Conservation (phyloP, 53 echinoderm and acorn worm species). For the Crossaster papposus region DNA sequence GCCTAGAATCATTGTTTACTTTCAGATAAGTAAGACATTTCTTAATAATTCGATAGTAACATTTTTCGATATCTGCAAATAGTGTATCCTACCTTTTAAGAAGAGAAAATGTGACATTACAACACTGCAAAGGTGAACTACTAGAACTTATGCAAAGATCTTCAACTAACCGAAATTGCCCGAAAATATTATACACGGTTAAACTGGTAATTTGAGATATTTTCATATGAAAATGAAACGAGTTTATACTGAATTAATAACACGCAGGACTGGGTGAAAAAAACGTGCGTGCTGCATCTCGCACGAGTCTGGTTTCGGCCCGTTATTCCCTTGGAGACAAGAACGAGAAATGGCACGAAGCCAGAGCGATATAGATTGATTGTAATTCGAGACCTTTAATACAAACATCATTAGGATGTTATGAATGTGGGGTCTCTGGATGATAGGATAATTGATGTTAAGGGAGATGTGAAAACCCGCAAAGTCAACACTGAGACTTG, state of each 20-base stretch:
- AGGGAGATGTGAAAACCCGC: not conserved
- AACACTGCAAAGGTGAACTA: no score
- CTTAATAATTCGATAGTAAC: no score
- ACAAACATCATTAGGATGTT: constrained; percentile 28
- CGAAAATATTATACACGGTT: no score
- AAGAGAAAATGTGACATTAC: no score
- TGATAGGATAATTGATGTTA: not conserved
- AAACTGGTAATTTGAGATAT: no score
- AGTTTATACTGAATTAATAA: not conserved
- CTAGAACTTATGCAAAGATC: no score
- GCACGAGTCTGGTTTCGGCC: not conserved
- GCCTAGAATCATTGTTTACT: no score
- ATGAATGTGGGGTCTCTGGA: not conserved
- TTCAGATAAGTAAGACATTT: no score
- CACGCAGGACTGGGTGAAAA: not conserved
- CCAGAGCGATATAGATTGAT: not conserved
- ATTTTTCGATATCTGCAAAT: no score
- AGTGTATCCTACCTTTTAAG: no score
- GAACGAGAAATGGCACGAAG: not conserved
- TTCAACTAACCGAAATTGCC: no score
- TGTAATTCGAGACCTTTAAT: not conserved
- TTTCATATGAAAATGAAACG: not conserved
- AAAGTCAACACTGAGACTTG: not conserved
- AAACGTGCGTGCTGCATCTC: not conserved
- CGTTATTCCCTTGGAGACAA: not conserved